Evolutionary conservation across 2,888 invertebrate species (phyloP).

Genomic region (Octodonta nipae): DNA sequence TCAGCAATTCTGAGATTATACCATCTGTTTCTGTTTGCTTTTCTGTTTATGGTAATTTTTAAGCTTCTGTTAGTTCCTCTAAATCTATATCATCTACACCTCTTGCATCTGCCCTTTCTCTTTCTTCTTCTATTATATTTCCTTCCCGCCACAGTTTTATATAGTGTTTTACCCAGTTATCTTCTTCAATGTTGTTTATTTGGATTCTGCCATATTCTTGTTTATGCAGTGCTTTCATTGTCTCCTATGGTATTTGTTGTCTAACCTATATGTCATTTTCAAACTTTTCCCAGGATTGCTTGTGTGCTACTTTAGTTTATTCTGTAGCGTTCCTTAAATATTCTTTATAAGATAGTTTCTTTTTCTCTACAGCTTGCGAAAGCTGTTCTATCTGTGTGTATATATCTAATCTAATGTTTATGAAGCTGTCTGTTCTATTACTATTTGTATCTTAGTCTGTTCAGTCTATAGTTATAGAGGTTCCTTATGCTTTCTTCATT

Average conservation of each 20-base stretch:
- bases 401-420: background rate
- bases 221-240: background rate
- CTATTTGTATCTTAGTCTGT: too few relatives aligned
- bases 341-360: background rate
- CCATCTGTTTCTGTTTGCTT: background rate
- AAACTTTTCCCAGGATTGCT: background rate
- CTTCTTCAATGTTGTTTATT: background rate
- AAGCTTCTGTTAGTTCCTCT: background rate
- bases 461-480: too few relatives aligned
- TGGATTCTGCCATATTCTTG: background rate
- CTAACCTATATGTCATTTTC: too few relatives aligned
- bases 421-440: background rate
- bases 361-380: background rate
- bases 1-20: conserved; percentile 1
- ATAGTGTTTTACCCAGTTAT: too few relatives aligned
- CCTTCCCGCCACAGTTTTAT: too few relatives aligned
- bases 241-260: background rate
- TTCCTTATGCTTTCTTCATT: too few relatives aligned
- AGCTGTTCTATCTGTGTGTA: background rate
- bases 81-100: conserved; percentile 1
- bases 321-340: background rate
- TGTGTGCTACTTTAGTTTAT: too few relatives aligned
- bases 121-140: background rate
- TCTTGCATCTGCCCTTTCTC: background rate
- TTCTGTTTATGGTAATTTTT: background rate